Conservation (phyloP, 23 tunicate genomes). For the Phallusia fumigata region DNA sequence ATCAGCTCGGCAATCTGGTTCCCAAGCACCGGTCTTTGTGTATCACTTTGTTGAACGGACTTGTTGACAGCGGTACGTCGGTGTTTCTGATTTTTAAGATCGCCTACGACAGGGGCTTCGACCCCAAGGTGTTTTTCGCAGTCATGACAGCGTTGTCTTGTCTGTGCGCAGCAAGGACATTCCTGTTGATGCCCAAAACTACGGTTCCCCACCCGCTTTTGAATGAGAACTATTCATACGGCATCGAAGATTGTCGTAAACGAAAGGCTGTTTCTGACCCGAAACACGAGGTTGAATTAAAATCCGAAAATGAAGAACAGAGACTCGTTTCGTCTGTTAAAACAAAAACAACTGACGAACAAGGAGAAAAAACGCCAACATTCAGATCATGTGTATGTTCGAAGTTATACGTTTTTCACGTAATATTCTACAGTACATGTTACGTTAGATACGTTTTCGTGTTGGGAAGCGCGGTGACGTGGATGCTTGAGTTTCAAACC, state of each 20-base stretch:
- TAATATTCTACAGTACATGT: not conserved
- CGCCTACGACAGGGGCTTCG: not conserved
- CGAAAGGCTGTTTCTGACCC: too few relatives aligned
- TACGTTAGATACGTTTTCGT: constrained; percentile 5
- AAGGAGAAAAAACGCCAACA: not conserved
- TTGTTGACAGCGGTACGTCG: not conserved
- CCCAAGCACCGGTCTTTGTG: not conserved
- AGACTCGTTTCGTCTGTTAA: too few relatives aligned
- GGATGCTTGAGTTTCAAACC: constrained; percentile 12
- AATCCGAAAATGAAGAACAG: too few relatives aligned
- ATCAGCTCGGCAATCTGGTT: not conserved
- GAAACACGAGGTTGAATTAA: too few relatives aligned
- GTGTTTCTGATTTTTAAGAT: not conserved
- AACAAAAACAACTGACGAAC: too few relatives aligned
- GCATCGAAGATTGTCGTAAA: too few relatives aligned
- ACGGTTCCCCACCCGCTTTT: not conserved
- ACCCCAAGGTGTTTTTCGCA: not conserved
- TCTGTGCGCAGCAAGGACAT: not conserved
- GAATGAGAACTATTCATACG: not conserved
- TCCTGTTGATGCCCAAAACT: not conserved
- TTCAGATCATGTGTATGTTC: not conserved
- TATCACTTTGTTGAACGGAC: not conserved
- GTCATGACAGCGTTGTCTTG: not conserved
- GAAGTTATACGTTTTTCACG: not conserved
- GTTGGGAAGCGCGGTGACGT: constrained; percentile 1